Base-by-base conservation (phyloP, 2,113 vertebrate genomes). In the Anolis carolinensis region DNA sequence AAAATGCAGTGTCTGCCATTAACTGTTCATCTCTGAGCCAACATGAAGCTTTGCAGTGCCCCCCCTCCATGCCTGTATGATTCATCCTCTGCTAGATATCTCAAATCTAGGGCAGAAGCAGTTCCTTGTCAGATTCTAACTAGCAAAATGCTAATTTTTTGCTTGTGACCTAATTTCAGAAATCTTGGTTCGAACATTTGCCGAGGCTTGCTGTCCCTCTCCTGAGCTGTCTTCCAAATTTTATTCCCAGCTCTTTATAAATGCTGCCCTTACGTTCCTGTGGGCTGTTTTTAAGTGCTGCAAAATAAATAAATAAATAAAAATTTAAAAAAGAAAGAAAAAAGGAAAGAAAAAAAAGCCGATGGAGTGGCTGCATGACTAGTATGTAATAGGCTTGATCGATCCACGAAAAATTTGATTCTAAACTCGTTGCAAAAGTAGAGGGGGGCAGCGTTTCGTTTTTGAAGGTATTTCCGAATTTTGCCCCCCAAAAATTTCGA, bases 91-190 rank as follows among this genome's bases (percentile, higher is more conserved):
- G 25, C 70, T 39, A 16, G 75, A 50, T 50, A 88, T 34, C 71
- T 32, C 82, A 68, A 62, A 82, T 78, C 70, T 77, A n/a, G 87
- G 84, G 79, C 84, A 85, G 39, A 81, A 52, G 62, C 73, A 70
- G 78, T 82, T 67, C 39, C 72, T 73, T 79, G 65, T 81, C 21
- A 73, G 44, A 62, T 82, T 20, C 2, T 0, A 83, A 85, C 68
- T 25, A 73, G 74, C 59, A 77, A 84, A 48, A 59, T 50, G 50
- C 70, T 82, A 39, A 50, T 82, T 84, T 76, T 71, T 80, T 86
- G 52, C 32, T 59, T 68, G 1, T 2, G 0, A 44, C 81, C 85
- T 48, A 52, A 83, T 77, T 85, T 87, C 70, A 0, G 0, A 73
- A 78, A 82, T 79, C 65, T 77, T 36, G 27, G 75, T 81, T 81